Conservation (phyloP, 30 jellyfish, hydroid and myxozoan species). For the Hydra vulgaris region DNA sequence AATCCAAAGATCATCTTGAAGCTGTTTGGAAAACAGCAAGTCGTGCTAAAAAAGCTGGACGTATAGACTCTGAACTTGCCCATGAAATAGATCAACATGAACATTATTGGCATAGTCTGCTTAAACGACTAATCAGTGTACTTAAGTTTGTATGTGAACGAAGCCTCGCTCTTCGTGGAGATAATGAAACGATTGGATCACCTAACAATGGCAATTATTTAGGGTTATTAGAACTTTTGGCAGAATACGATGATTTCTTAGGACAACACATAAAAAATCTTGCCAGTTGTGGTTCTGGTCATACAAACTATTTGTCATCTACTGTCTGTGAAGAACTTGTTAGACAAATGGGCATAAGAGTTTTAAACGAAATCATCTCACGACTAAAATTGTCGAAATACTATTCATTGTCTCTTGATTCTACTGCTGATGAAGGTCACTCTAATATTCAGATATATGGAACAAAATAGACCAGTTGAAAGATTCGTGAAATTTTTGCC, state of each 20-base stretch:
- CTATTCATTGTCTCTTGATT: constrained; percentile 7
- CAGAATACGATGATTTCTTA: neutral
- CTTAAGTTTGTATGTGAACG: neutral
- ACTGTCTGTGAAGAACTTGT: neutral
- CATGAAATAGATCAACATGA: neutral
- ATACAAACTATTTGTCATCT: neutral
- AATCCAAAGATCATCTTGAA: neutral
- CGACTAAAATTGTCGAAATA: neutral
- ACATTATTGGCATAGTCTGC: neutral
- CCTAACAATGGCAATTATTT: constrained; percentile 1
- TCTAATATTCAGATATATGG: neutral
- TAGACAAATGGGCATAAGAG: neutral
- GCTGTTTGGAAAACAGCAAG: neutral
- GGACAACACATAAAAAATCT: neutral
- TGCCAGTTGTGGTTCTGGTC: neutral
- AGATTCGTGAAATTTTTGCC: neutral
- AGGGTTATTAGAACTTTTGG: constrained; percentile 4
- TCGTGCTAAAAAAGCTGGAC: neutral
- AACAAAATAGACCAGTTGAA: neutral
- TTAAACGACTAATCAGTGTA: neutral
- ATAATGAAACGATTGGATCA: neutral
- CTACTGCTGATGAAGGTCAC: constrained; percentile 6
- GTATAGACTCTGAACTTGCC: neutral
- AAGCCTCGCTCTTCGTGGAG: constrained; percentile 4
- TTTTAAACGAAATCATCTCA: neutral